These are phyloP conservation scores for Cinclus mexicanus DNA, from an alignment of 2,113 vertebrate genomes.

Conservation along the genomic window DNA sequence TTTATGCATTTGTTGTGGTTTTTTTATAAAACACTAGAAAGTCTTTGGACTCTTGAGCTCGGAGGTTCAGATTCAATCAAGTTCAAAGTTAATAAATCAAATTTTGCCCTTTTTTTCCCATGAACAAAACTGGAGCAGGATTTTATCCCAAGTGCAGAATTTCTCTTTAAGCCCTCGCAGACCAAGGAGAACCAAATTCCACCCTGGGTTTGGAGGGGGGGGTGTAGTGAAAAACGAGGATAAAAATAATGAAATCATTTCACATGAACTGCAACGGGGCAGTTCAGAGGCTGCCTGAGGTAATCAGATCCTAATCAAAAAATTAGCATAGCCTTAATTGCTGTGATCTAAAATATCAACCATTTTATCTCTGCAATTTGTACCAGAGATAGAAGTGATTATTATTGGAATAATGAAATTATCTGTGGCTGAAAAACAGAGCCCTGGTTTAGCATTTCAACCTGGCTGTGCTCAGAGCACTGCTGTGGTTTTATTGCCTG, in stretches of 20 bases:
- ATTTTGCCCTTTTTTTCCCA: background rate
- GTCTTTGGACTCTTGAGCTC: background rate
- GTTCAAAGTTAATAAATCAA: background rate
- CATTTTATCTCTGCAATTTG: background rate
- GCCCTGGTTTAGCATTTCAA: background rate
- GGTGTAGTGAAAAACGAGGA: background rate
- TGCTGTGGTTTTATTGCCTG: background rate
- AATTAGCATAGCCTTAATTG: background rate
- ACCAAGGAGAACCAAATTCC: background rate
- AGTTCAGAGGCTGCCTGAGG: background rate
- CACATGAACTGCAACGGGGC: background rate
- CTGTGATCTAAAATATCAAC: background rate
- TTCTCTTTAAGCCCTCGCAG: background rate
- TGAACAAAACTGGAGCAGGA: background rate
- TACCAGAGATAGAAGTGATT: background rate
- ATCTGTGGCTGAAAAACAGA: background rate
- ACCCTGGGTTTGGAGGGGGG: no score
- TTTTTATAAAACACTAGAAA: background rate
- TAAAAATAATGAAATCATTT: background rate
- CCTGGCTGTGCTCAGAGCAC: background rate
- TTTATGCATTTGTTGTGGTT: background rate
- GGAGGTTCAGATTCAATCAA: background rate
- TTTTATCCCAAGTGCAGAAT: background rate
- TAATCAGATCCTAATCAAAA: background rate
- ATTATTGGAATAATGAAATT: no score